These are phyloP conservation scores for Dinomys branickii DNA, from an alignment of 2,113 vertebrate species.

Conservation along the genomic window DNA sequence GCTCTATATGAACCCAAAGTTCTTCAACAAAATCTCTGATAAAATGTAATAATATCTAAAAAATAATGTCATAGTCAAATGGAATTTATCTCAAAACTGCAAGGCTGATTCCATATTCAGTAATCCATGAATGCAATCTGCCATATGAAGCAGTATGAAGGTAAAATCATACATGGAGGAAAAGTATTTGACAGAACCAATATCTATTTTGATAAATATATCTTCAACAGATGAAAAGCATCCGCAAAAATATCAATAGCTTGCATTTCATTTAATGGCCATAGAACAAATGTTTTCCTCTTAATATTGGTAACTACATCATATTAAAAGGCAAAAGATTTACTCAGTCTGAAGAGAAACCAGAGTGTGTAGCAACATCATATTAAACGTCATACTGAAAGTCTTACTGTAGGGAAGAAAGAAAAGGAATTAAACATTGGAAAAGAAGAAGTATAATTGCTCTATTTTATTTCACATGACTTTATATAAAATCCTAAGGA, in stretches of 20 bases:
- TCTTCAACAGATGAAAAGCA: not conserved
- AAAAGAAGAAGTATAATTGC: not conserved
- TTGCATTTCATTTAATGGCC: not conserved
- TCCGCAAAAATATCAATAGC: not conserved
- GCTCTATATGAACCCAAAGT: not conserved
- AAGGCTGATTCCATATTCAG: not conserved
- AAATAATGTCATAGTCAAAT: not conserved
- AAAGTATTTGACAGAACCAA: not conserved
- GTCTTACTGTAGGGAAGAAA: not conserved
- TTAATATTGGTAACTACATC: not conserved
- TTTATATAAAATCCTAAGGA: not conserved
- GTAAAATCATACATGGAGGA: not conserved
- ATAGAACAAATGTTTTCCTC: not conserved
- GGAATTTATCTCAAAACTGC: not conserved
- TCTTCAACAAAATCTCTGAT: constrained; percentile 39
- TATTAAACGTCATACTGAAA: constrained; percentile 6
- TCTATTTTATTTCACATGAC: not conserved
- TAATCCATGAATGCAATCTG: not conserved
- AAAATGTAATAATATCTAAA: constrained; percentile 11
- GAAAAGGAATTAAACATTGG: not conserved
- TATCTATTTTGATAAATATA: not conserved
- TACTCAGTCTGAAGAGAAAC: no score
- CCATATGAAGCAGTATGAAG: not conserved
- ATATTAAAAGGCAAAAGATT: no score
- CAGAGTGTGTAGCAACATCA: no score